Percentiles rank a stretch among this genome's conserved stretches.
Evolutionary conservation across 2,113 vertebrate genomes (phyloP).

Genomic region (Tachycineta bicolor): DNA sequence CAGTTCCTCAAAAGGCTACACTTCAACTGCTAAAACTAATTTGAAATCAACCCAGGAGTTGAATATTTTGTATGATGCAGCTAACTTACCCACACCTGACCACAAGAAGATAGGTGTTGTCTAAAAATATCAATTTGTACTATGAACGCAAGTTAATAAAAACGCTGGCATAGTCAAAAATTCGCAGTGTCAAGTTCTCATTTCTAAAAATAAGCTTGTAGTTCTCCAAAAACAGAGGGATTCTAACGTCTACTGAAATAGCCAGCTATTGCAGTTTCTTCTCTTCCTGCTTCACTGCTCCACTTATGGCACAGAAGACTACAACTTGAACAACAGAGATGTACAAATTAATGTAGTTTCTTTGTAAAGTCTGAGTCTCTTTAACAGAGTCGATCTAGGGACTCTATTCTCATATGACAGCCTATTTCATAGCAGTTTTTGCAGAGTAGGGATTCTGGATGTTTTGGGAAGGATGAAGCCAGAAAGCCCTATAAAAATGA

Average conservation of each 20-base stretch:
- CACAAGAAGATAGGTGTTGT: not conserved
- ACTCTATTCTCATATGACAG: not conserved
- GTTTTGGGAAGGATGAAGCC: too few relatives aligned
- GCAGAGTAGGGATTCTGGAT: not conserved
- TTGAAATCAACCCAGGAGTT: not conserved
- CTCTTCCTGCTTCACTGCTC: not conserved
- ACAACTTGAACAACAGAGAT: not conserved
- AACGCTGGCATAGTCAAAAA: not conserved
- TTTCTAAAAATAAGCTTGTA: not conserved
- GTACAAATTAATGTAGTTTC: not conserved
- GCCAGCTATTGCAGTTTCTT: not conserved
- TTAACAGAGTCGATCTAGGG: fast-evolving
- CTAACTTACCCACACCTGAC: not conserved
- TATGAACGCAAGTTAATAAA: not conserved
- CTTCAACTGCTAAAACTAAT: not conserved
- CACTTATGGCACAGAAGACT: not conserved
- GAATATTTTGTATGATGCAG: not conserved
- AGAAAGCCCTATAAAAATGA: too few relatives aligned
- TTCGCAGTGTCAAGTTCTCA: not conserved
- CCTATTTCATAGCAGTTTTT: not conserved
- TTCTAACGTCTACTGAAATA: not conserved
- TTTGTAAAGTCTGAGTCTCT: not conserved
- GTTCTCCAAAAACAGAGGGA: not conserved
- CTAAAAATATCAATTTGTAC: not conserved
- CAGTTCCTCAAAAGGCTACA: not conserved